Evolutionary conservation across 2,888 invertebrate species (phyloP).

Genomic region (Nebria brevicollis): DNA sequence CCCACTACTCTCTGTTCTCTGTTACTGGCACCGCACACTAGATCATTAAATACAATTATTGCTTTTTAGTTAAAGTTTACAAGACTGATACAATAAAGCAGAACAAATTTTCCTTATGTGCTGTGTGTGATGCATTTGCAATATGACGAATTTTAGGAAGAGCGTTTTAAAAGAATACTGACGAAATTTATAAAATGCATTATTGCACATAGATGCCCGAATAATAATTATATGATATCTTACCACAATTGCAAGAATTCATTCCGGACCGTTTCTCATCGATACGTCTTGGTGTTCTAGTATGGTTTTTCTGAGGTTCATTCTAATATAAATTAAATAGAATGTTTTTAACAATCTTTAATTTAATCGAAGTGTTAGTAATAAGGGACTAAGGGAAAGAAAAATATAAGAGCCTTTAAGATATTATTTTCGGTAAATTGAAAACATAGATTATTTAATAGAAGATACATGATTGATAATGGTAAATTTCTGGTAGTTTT

Average conservation of each 20-base stretch:
- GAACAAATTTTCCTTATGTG: too few relatives aligned
- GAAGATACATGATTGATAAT: too few relatives aligned
- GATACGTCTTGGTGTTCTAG: slow-evolving; percentile 19
- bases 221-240: slow-evolving; percentile 4
- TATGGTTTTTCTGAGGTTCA: neutral
- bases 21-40: slow-evolving; percentile 61
- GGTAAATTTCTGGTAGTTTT: too few relatives aligned
- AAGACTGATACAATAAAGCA: too few relatives aligned
- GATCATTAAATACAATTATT: neutral
- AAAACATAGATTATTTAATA: too few relatives aligned
- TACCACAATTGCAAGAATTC: slow-evolving; percentile 35
- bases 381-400: neutral
- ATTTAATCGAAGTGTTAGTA: neutral
- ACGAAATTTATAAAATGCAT: too few relatives aligned
- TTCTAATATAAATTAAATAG: slow-evolving; percentile 20
- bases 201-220: neutral
- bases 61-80: too few relatives aligned
- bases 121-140: too few relatives aligned
- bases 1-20: slow-evolving; percentile 76
- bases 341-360: neutral
- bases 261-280: slow-evolving; percentile 11
- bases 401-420: neutral
- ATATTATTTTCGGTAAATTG: too few relatives aligned
- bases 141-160: too few relatives aligned
- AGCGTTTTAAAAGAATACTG: too few relatives aligned